These are phyloP conservation scores for Sterrhoptilus dennistouni DNA, from an alignment of 2,113 vertebrate species.

Conservation along the genomic window DNA sequence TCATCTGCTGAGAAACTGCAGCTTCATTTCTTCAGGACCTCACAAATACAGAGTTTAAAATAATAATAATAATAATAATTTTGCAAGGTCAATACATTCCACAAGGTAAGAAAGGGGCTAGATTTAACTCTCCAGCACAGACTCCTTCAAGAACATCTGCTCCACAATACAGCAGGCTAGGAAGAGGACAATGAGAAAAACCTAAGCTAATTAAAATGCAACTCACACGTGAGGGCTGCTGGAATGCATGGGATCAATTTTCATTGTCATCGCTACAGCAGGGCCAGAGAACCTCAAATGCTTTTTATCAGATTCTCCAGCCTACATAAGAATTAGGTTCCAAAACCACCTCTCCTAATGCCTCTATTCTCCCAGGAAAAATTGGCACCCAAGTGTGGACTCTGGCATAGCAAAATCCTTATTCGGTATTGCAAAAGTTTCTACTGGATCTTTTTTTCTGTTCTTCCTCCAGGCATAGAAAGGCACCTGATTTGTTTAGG, in stretches of 20 bases:
- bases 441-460: neutral
- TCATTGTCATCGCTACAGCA: neutral
- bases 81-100: neutral
- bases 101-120: neutral
- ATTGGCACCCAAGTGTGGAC: neutral
- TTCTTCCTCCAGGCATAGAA: neutral
- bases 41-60: neutral
- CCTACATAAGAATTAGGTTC: neutral
- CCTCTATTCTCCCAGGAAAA: neutral
- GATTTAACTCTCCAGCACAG: neutral
- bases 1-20: neutral
- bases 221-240: neutral
- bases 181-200: neutral
- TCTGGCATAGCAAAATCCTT: neutral
- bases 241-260: neutral
- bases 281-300: slow-evolving; percentile 1
- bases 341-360: neutral
- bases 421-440: neutral
- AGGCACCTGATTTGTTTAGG: neutral
- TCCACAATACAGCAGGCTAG: neutral
- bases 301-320: slow-evolving; percentile 12
- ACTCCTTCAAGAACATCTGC: neutral
- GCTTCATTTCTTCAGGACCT: neutral
- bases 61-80: neutral
- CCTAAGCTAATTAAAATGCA: neutral